Evolutionary conservation across 1,140 invertebrate genomes (phyloP).

Genomic region (Drosophila bocki): DNA sequence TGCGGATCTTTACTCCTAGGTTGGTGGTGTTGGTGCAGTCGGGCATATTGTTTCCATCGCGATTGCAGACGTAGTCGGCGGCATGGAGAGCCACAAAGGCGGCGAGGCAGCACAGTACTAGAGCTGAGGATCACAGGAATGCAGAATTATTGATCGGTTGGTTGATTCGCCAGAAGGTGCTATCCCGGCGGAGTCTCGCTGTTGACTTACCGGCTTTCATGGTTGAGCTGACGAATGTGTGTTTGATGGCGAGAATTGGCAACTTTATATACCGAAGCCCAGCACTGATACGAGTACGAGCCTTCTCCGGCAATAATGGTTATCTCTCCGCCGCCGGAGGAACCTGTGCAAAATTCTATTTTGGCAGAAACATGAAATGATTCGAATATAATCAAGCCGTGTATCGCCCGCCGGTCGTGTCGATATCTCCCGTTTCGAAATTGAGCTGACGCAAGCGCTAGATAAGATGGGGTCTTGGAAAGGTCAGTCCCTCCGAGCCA

Average conservation of each 20-base stretch:
- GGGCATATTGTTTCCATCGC: slow-evolving; percentile 32
- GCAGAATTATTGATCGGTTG: neutral
- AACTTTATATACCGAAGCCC: slow-evolving; percentile 47
- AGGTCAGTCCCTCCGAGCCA: slow-evolving; percentile 1
- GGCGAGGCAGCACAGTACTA: slow-evolving; percentile 38
- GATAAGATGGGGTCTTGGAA: slow-evolving; percentile 10
- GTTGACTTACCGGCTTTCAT: slow-evolving; percentile 63
- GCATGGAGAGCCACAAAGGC: slow-evolving; percentile 23
- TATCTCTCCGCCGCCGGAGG: slow-evolving; percentile 41
- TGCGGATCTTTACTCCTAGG: slow-evolving; percentile 13
- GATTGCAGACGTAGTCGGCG: slow-evolving; percentile 25
- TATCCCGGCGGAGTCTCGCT: neutral
- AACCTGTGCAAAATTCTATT: slow-evolving; percentile 47
- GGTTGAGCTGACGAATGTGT: slow-evolving; percentile 44
- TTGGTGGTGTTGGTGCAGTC: slow-evolving; percentile 12
- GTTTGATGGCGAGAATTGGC: slow-evolving; percentile 18
- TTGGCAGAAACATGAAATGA: slow-evolving; percentile 47
- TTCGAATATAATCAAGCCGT: slow-evolving; percentile 49
- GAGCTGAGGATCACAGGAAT: slow-evolving; percentile 15
- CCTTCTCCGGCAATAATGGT: slow-evolving; percentile 37
- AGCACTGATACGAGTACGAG: slow-evolving; percentile 37
- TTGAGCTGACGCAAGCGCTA: slow-evolving; percentile 25
- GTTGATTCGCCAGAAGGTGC: neutral
- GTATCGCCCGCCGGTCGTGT: slow-evolving; percentile 21
- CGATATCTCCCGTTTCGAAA: slow-evolving; percentile 8